Percentiles rank a stretch among this genome's conserved stretches.
Conservation (phyloP, 2,797 vertebrate species). For the Smutsia temminckii region DNA sequence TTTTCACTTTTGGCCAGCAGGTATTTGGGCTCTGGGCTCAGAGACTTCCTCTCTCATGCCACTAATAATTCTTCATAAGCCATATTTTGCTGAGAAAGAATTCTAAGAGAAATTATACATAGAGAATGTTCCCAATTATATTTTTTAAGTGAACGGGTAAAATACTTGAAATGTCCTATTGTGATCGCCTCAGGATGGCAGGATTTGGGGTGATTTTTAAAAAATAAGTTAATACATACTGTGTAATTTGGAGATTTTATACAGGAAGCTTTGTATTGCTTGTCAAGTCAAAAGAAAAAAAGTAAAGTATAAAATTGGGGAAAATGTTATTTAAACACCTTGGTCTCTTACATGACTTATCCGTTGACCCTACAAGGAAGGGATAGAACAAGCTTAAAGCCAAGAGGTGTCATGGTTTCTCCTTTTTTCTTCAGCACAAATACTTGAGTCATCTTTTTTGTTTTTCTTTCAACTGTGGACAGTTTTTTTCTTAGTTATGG, state of each 20-base stretch:
- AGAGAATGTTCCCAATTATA: background rate
- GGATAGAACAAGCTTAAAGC: background rate
- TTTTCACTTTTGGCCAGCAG: background rate
- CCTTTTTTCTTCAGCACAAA: background rate
- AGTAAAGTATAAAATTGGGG: conserved; percentile 13
- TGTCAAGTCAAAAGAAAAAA: conserved; percentile 1
- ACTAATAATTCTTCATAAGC: background rate
- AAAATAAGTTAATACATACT: background rate
- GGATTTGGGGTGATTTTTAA: background rate
- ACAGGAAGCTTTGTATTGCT: background rate
- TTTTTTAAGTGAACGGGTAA: background rate
- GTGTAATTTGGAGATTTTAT: background rate
- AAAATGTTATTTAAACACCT: background rate
- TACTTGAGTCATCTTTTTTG: background rate
- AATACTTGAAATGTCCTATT: background rate
- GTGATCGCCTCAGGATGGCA: background rate
- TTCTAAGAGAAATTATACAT: background rate
- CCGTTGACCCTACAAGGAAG: background rate
- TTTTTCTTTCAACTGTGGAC: background rate
- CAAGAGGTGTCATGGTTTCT: background rate
- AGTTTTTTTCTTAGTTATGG: background rate
- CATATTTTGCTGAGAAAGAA: background rate
- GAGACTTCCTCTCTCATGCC: background rate
- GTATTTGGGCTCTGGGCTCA: background rate
- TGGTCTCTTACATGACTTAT: background rate